Conservation (phyloP, 2,113 vertebrate genomes). For the Lasiurus cinereus region DNA sequence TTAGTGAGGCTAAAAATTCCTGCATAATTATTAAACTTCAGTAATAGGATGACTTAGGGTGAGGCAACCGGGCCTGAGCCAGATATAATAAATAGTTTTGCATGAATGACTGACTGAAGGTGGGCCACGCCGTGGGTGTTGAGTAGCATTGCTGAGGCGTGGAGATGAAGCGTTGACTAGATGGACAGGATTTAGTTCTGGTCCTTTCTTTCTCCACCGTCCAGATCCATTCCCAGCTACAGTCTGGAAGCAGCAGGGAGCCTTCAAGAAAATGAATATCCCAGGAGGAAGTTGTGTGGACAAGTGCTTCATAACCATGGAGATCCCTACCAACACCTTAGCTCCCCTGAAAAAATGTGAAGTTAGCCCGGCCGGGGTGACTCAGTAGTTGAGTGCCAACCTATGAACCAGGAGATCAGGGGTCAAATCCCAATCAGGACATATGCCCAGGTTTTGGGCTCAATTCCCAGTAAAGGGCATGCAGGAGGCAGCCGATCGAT, state of each 20-base stretch:
- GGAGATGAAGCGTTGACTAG: not conserved
- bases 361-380: not conserved
- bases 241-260: not conserved
- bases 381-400: too few relatives aligned
- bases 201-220: not conserved
- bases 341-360: not conserved
- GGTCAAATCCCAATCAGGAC: too few relatives aligned
- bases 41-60: not conserved
- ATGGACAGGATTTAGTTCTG: not conserved
- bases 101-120: not conserved
- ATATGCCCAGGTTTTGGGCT: too few relatives aligned
- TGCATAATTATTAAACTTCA: not conserved
- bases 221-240: not conserved
- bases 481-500: too few relatives aligned
- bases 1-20: not conserved
- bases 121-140: fast-evolving
- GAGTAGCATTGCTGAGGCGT: not conserved
- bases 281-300: not conserved
- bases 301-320: not conserved
- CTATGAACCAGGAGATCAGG: too few relatives aligned
- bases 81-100: not conserved
- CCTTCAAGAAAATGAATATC: not conserved
- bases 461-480: too few relatives aligned
- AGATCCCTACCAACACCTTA: not conserved
- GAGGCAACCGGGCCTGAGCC: not conserved